Evolutionary conservation across 2,888 invertebrate species (phyloP).

Genomic region (Idaea aversata): DNA sequence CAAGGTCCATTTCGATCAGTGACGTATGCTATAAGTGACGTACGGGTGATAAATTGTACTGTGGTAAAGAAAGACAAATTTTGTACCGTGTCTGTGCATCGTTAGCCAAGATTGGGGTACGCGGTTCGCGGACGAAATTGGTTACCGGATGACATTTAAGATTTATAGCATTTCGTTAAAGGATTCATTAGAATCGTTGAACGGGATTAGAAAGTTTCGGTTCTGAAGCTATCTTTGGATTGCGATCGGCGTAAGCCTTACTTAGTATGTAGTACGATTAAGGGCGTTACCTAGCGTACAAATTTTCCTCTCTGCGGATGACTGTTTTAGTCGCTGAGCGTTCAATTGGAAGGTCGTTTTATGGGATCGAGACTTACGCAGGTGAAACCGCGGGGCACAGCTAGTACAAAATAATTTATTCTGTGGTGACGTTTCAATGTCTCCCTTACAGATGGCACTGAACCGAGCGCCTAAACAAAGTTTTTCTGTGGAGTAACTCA

Average conservation of each 20-base stretch:
- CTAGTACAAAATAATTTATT: no score
- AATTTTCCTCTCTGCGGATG: no score
- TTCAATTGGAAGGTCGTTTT: no score
- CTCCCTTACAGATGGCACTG: no score
- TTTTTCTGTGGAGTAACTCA: no score
- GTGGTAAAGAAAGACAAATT: conserved; percentile 58
- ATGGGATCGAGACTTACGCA: no score
- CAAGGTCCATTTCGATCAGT: not conserved
- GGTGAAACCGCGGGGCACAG: no score
- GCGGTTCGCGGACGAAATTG: conserved; percentile 27
- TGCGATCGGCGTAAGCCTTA: not conserved
- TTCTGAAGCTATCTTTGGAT: not conserved
- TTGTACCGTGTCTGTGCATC: conserved; percentile 55
- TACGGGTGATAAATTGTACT: conserved; percentile 53
- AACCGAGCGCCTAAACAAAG: no score
- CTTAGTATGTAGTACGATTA: not conserved
- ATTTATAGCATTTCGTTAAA: conserved; percentile 19
- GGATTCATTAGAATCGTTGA: not conserved
- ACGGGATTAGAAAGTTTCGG: not conserved
- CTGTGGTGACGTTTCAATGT: no score
- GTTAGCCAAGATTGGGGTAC: conserved; percentile 49
- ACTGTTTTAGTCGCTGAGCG: no score
- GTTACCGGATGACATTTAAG: conserved; percentile 23
- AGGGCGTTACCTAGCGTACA: not conserved
- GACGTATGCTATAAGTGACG: conserved; percentile 26